These are phyloP conservation scores for Drosophila seguyi DNA, from an alignment of 1,140 invertebrate species.

Conservation along the genomic window DNA sequence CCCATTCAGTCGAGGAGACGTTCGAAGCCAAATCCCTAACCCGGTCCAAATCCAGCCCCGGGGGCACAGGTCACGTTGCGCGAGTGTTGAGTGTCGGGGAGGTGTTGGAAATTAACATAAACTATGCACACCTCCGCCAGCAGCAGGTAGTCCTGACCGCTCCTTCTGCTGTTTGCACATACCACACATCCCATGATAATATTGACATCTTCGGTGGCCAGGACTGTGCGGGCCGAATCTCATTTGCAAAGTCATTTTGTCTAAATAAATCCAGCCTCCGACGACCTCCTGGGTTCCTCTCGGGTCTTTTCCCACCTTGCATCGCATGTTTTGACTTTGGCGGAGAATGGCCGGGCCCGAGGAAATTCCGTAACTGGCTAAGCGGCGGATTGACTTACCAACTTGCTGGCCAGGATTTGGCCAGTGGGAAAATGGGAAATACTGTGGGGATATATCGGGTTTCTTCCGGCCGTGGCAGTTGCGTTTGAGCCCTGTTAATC, in stretches of 20 bases:
- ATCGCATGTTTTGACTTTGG: slow-evolving; percentile 82
- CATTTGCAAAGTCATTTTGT: slow-evolving; percentile 85
- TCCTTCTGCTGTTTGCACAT: slow-evolving; percentile 67
- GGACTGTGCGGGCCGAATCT: slow-evolving; percentile 59
- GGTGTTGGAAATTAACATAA: slow-evolving; percentile 77
- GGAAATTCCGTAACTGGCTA: slow-evolving; percentile 69
- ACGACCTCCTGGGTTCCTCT: slow-evolving; percentile 5
- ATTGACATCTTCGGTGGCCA: slow-evolving; percentile 71
- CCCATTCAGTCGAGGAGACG: slow-evolving; percentile 52
- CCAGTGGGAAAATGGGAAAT: slow-evolving; percentile 35
- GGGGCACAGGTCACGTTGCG: slow-evolving; percentile 73
- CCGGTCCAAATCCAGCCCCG: slow-evolving; percentile 58
- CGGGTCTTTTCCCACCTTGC: slow-evolving; percentile 54
- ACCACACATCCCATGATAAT: slow-evolving; percentile 64
- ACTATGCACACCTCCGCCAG: slow-evolving; percentile 69
- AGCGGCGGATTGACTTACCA: slow-evolving; percentile 79
- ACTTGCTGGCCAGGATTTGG: slow-evolving; percentile 61
- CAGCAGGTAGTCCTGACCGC: slow-evolving; percentile 62
- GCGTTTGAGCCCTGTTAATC: slow-evolving; percentile 51
- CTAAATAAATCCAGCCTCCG: slow-evolving; percentile 83
- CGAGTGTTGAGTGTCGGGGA: slow-evolving; percentile 63
- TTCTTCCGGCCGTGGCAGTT: slow-evolving; percentile 25
- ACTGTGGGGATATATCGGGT: slow-evolving; percentile 14
- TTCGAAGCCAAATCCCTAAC: slow-evolving; percentile 1
- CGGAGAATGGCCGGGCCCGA: slow-evolving; percentile 6